Evolutionary conservation across 2,113 vertebrate genomes (phyloP), one percentile per base, ranked within the genome.

Genomic region (Sinocyclocheilus anophthalmus): DNA sequence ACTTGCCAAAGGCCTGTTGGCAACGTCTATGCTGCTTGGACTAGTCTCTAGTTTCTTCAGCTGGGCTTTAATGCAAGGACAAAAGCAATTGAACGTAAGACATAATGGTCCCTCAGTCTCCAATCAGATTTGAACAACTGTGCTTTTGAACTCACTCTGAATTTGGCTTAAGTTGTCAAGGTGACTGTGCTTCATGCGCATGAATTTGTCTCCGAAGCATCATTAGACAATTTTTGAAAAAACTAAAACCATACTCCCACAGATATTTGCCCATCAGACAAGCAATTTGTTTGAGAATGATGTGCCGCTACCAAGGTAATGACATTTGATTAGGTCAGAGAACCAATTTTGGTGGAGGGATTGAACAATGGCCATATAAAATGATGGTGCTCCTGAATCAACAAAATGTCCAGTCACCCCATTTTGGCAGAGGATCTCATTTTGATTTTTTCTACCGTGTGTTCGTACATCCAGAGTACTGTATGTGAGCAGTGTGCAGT

Each of bases 231-330:
- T 42, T 72, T 72, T 11, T 1, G 33, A 39, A 72, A 72, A 70
- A 33, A 69, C 26, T 69, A 33, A 42, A 72, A 72, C 4, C 69
- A 72, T 22, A 72, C 18, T 12, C 18, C 26, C 33, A 22, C 5
- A 72, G 33, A 48, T 8, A 24, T 24, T 8, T 48, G 12, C 42
- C 69, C 20, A 42, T 42, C 20, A 48, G 12, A 26, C n/a, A 76
- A 76, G n/a, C 61, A 70, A 33, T 82, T 82, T 70, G 37, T 70
- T 70, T 37, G 10, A 82, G 26, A 48, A 82, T 70, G 4, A 69
- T 33, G 26, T 37, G 63, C 1, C 1, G 11, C 24, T 50, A 69
- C 80, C 24, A 50, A 82, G 39, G 16, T 67, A 48, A 81, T 48
- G 12, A 30, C 63, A 53, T 82, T 33, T 81, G 33, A 81, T 63